phyloP scores from a whole-genome alignment of 2,888 invertebrate species.

The Limnephilus auricula region DNA sequence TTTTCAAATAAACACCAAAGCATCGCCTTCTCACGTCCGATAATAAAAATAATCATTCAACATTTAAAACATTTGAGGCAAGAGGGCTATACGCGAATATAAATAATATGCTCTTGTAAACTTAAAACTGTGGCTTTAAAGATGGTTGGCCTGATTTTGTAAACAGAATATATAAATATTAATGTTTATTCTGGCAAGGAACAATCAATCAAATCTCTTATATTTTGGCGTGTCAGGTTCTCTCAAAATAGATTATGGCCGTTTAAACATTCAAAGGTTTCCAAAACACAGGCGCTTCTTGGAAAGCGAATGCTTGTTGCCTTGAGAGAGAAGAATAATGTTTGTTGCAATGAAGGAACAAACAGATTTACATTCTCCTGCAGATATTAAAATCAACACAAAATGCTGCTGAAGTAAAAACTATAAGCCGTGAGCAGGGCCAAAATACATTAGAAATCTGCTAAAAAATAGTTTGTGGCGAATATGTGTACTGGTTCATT shows the following conservation, averaged over 20 bases:
- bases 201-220: slow-evolving; percentile 8
- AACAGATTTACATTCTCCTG: not conserved
- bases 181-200: not conserved
- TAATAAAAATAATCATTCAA: slow-evolving; percentile 23
- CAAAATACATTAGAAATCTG: not conserved
- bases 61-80: slow-evolving; percentile 9
- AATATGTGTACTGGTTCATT: not conserved
- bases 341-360: slow-evolving; percentile 20
- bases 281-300: slow-evolving; percentile 13
- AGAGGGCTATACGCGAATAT: not conserved
- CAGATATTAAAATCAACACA: not conserved
- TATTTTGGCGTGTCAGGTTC: slow-evolving; percentile 7
- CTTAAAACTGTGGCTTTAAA: not conserved
- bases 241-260: slow-evolving; percentile 15
- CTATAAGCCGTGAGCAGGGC: not conserved
- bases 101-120: not conserved
- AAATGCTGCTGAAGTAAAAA: not conserved
- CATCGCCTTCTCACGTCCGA: not conserved
- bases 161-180: not conserved
- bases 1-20: not conserved
- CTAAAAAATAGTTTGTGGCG: not conserved
- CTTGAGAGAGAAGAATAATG: not conserved
- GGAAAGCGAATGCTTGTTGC: not conserved
- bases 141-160: not conserved
- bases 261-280: not conserved